Conservation (phyloP, 1,140 invertebrate genomes). For the Hestina assimilis region DNA sequence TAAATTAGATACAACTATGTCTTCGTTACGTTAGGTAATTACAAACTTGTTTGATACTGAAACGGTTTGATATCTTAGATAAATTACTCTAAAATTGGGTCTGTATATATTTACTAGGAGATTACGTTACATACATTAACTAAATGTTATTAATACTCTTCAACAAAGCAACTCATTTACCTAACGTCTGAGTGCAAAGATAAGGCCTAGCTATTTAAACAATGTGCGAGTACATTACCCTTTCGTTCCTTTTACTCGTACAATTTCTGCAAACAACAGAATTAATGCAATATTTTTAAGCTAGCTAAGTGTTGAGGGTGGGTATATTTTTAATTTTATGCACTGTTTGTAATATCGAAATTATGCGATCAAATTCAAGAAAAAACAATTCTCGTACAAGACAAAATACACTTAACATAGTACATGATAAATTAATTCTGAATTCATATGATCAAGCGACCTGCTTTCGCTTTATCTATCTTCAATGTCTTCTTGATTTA, state of each 20-base stretch:
- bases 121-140: neutral
- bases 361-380: neutral
- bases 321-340: too few species aligned
- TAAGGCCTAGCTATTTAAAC: conserved; percentile 19
- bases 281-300: neutral
- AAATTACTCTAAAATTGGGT: neutral
- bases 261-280: neutral
- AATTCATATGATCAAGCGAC: too few species aligned
- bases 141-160: conserved; percentile 1
- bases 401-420: too few species aligned
- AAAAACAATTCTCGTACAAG: neutral
- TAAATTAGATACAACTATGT: too few species aligned
- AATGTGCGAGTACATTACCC: conserved; percentile 22
- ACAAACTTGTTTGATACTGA: too few species aligned
- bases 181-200: conserved; percentile 13
- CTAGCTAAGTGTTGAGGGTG: neutral
- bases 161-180: conserved; percentile 18
- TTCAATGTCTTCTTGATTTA: too few species aligned
- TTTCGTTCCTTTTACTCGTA: conserved; percentile 1
- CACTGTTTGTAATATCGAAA: too few species aligned
- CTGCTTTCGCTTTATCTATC: too few species aligned
- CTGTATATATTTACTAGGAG: conserved; percentile 6
- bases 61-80: neutral
- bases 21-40: too few species aligned
- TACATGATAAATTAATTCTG: too few species aligned